Evolutionary conservation across 2,888 invertebrate species (phyloP).

Genomic region (Drosophila meridionalis): DNA sequence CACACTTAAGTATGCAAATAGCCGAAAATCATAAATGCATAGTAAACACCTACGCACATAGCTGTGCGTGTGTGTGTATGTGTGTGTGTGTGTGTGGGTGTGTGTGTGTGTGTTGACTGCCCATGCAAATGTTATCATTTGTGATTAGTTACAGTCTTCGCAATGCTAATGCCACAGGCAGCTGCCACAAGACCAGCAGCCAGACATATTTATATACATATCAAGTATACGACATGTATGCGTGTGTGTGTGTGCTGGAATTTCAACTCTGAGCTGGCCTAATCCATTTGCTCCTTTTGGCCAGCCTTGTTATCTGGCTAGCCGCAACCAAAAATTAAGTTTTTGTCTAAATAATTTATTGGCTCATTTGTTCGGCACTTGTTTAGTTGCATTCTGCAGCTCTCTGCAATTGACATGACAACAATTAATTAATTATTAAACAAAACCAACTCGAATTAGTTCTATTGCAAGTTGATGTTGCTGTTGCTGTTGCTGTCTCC

Average conservation of each 20-base stretch:
- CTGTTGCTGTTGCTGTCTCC: not conserved
- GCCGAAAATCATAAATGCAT: constrained; percentile 67
- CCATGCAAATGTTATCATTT: constrained; percentile 82
- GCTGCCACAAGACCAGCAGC: constrained; percentile 41
- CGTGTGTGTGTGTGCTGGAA: constrained; percentile 10
- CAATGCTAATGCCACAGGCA: constrained; percentile 54
- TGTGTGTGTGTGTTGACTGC: constrained; percentile 44
- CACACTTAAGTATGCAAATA: constrained; percentile 83
- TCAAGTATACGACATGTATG: constrained; percentile 6
- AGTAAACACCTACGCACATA: constrained; percentile 47
- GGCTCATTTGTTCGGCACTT: constrained; percentile 49
- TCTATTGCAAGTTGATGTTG: not conserved
- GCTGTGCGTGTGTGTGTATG: not conserved
- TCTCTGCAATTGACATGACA: constrained; percentile 35
- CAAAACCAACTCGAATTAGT: constrained; percentile 17
- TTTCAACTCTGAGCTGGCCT: constrained; percentile 31
- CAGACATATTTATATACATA: constrained; percentile 4
- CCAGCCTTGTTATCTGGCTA: constrained; percentile 44
- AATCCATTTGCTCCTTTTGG: constrained; percentile 33
- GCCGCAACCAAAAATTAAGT: constrained; percentile 64
- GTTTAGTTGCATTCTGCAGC: constrained; percentile 14
- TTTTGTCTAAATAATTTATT: constrained; percentile 67
- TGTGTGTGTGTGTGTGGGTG: constrained; percentile 14
- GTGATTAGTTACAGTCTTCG: constrained; percentile 78
- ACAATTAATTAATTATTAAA: constrained; percentile 63